These are phyloP conservation scores for Nannoperca australis DNA, from an alignment of 2,797 vertebrate genomes.

Conservation along the genomic window DNA sequence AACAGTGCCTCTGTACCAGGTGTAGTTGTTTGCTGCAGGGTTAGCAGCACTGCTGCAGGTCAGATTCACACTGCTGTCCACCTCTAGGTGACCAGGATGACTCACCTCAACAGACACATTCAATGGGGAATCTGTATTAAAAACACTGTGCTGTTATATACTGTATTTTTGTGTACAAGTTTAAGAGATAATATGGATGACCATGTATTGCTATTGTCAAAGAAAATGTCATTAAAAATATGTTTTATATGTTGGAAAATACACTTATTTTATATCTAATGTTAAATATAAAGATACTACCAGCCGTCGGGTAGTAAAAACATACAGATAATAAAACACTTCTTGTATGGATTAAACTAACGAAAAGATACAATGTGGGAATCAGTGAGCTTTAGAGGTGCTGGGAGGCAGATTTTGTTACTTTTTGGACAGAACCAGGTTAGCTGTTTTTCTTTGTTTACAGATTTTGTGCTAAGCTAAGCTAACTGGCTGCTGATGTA, in stretches of 20 bases:
- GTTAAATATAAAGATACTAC: neutral
- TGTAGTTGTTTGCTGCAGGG: constrained; percentile 54
- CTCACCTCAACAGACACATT: constrained; percentile 52
- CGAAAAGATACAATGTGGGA: too few species aligned
- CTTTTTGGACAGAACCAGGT: neutral
- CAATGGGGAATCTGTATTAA: constrained; percentile 46
- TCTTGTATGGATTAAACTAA: too few species aligned
- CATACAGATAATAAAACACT: too few species aligned
- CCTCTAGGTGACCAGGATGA: neutral
- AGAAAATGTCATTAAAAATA: too few species aligned
- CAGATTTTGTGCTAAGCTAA: neutral
- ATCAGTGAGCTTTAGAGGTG: too few species aligned
- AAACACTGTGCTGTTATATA: neutral
- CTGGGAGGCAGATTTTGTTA: neutral
- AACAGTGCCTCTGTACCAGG: constrained; percentile 37
- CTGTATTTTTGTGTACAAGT: neutral
- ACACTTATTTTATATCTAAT: neutral
- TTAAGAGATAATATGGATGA: neutral
- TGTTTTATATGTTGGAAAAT: too few species aligned
- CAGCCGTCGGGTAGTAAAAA: too few species aligned
- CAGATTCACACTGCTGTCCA: constrained; percentile 50
- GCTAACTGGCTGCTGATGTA: neutral
- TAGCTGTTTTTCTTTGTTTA: neutral
- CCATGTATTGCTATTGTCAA: neutral
- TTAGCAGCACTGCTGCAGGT: constrained; percentile 64